A percentile compares a stretch with the other conserved stretches of the same genome.
phyloP scores from a whole-genome alignment of 2,888 invertebrate genomes.

The Dysmachus trigonus region DNA sequence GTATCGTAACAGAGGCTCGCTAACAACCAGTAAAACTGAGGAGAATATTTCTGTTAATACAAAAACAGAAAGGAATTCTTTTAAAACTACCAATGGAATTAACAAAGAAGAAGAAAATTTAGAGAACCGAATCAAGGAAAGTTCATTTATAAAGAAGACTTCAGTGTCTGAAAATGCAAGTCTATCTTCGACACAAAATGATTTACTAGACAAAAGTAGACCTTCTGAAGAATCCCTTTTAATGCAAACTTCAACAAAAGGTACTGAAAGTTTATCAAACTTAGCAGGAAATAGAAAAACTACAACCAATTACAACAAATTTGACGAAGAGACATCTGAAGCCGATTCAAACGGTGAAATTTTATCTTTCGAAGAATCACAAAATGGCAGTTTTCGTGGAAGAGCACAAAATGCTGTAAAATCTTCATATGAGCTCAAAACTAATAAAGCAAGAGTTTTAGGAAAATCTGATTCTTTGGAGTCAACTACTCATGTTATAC shows the following conservation, averaged over 20 bases:
- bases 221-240: neutral
- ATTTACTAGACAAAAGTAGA: neutral
- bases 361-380: slow-evolving; percentile 7
- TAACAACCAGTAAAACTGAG: neutral
- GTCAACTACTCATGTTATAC: neutral
- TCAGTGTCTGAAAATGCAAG: neutral
- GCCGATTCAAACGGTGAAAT: neutral
- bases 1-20: neutral
- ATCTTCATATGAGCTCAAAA: neutral
- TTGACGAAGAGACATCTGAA: neutral
- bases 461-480: neutral
- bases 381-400: neutral
- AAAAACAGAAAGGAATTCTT: neutral
- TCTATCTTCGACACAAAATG: neutral
- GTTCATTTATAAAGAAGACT: neutral
- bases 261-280: neutral
- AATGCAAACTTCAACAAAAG: neutral
- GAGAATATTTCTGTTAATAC: neutral
- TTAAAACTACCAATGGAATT: neutral
- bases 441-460: neutral
- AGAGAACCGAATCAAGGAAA: neutral
- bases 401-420: neutral
- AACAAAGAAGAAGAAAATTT: neutral
- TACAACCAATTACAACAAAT: neutral
- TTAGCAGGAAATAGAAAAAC: neutral